These are phyloP conservation scores for Crocidura indochinensis DNA, from an alignment of 2,797 vertebrate genomes.

Conservation along the genomic window DNA sequence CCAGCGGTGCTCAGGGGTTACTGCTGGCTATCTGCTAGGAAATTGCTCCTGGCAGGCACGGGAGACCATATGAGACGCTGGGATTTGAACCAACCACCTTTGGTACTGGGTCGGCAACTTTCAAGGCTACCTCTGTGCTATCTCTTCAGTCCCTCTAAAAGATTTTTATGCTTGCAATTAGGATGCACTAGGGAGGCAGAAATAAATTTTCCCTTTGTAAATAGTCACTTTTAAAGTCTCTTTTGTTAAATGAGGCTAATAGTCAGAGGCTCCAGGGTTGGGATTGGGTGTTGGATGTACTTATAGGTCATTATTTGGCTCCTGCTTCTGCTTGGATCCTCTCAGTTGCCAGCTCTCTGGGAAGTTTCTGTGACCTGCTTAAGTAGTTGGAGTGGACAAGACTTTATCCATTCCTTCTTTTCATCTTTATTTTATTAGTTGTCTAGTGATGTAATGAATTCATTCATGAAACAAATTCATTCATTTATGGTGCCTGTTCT, in stretches of 20 bases:
- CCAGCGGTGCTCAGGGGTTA: no score
- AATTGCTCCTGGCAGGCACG: no score
- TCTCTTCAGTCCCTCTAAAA: no score
- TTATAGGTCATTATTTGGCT: not conserved
- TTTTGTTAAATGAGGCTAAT: not conserved
- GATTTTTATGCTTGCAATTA: not conserved
- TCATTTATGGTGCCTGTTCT: not conserved
- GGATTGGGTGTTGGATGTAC: not conserved
- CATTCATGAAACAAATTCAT: constrained; percentile 1
- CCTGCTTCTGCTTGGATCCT: not conserved
- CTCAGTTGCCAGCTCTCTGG: not conserved
- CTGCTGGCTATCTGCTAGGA: no score
- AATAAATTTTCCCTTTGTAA: not conserved
- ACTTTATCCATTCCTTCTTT: not conserved
- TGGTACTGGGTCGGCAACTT: no score
- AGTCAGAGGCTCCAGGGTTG: not conserved
- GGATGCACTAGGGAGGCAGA: not conserved
- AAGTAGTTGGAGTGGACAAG: not conserved
- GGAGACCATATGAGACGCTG: no score
- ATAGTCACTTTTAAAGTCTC: constrained; percentile 6
- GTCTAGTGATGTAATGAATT: not conserved
- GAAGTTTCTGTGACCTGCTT: not conserved
- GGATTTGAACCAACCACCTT: no score
- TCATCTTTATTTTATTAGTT: not conserved
- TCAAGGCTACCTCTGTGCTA: no score